Conservation (phyloP, 2,888 invertebrate species). For the Eulithis testata region DNA sequence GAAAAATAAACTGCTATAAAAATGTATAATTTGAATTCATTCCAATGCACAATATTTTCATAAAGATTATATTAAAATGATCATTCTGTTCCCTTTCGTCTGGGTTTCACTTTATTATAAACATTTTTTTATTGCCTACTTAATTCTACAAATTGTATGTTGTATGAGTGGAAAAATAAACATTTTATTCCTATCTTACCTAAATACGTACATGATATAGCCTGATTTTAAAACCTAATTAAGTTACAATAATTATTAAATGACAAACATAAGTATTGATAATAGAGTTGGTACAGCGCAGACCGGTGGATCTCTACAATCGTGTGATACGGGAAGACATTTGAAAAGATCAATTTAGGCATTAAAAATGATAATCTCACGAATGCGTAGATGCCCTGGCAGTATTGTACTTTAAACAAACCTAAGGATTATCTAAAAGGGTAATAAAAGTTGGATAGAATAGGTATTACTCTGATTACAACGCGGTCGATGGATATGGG, state of each 20-base stretch:
- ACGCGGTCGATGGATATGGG: too few relatives aligned
- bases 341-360: too few relatives aligned
- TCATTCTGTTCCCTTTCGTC: background rate
- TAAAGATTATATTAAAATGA: background rate
- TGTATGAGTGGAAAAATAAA: background rate
- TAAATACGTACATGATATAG: background rate
- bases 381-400: too few relatives aligned
- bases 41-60: background rate
- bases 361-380: too few relatives aligned
- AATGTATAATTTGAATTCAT: background rate
- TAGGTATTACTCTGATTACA: too few relatives aligned
- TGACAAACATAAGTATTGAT: background rate
- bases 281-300: too few relatives aligned
- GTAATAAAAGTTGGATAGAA: too few relatives aligned
- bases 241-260: background rate
- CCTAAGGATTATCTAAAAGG: too few relatives aligned
- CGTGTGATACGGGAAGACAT: too few relatives aligned
- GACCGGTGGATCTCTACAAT: too few relatives aligned
- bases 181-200: background rate
- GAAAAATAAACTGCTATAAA: background rate
- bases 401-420: too few relatives aligned
- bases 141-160: background rate
- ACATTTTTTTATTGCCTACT: background rate
- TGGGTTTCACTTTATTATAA: background rate
- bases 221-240: too few relatives aligned